A percentile compares a stretch with the other conserved stretches of the same genome.
Evolutionary conservation across 2,888 invertebrate genomes (phyloP).

Genomic region (Mystacides longicornis): DNA sequence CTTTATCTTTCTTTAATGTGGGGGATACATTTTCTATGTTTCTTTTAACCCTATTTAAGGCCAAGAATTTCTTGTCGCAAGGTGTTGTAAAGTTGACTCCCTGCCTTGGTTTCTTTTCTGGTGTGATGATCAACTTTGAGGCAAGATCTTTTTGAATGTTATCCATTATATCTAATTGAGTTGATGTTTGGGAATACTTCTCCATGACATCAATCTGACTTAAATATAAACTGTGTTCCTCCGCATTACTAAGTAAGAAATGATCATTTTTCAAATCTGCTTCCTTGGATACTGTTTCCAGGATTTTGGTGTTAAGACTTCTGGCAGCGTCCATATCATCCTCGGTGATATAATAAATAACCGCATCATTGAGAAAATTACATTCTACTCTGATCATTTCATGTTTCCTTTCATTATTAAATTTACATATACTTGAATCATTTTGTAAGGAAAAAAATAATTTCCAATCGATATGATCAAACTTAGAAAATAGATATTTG

Average conservation of each 20-base stretch:
- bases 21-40: slow-evolving; percentile 8
- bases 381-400: slow-evolving; percentile 11
- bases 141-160: slow-evolving; percentile 15
- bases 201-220: slow-evolving; percentile 13
- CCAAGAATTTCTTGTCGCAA: slow-evolving; percentile 15
- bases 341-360: slow-evolving; percentile 16
- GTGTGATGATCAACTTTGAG: slow-evolving; percentile 20
- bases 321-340: slow-evolving; percentile 18
- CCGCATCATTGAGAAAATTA: slow-evolving; percentile 16
- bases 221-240: slow-evolving; percentile 21
- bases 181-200: slow-evolving; percentile 10
- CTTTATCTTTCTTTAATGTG: slow-evolving; percentile 7
- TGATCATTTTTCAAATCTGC: neutral
- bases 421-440: neutral
- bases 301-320: slow-evolving; percentile 12
- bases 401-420: slow-evolving; percentile 10
- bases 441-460: slow-evolving; percentile 7
- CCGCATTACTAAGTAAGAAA: slow-evolving; percentile 15
- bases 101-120: slow-evolving; percentile 13
- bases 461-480: slow-evolving; percentile 9
- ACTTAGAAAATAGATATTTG: slow-evolving; percentile 13
- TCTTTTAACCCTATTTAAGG: slow-evolving; percentile 5
- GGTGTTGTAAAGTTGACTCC: slow-evolving; percentile 19
- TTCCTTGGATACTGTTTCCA: slow-evolving; percentile 7
- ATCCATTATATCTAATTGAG: slow-evolving; percentile 9